These are phyloP conservation scores for Myiozetetes cayanensis DNA, from an alignment of 2,113 vertebrate genomes.

Conservation along the genomic window DNA sequence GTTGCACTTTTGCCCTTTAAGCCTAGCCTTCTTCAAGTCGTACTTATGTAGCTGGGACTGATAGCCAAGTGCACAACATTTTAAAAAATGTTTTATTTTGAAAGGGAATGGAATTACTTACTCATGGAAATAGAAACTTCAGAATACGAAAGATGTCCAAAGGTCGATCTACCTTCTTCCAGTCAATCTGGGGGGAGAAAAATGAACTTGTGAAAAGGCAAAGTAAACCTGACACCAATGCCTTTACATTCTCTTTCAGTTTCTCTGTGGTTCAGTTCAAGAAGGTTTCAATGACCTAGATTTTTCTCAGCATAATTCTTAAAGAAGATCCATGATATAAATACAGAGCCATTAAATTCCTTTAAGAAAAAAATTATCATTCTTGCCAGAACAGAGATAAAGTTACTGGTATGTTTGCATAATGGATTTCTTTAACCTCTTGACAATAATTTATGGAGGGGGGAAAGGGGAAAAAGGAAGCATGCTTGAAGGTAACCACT, in stretches of 20 bases:
- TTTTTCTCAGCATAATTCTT: constrained; percentile 43
- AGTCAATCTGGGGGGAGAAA: neutral
- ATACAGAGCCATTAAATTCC: constrained; percentile 11
- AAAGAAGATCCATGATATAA: constrained; percentile 8
- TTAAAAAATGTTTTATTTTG: neutral
- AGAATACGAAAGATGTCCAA: neutral
- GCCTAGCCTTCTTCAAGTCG: neutral
- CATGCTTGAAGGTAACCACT: neutral
- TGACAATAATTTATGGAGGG: neutral
- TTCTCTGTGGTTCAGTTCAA: constrained; percentile 21
- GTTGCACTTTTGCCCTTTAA: neutral
- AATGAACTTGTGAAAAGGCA: neutral
- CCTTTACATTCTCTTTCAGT: neutral
- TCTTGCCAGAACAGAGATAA: neutral
- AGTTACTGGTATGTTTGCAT: neutral
- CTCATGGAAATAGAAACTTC: neutral
- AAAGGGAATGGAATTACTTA: neutral
- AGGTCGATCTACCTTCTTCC: constrained; percentile 10
- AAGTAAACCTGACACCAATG: neutral
- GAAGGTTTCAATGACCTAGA: constrained; percentile 24
- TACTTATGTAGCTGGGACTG: neutral
- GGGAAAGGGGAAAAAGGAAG: neutral
- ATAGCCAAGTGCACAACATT: neutral
- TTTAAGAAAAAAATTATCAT: neutral
- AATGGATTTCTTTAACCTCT: neutral